These are phyloP conservation scores for Drosophila sordidula DNA, from an alignment of 2,888 invertebrate genomes.

Conservation along the genomic window DNA sequence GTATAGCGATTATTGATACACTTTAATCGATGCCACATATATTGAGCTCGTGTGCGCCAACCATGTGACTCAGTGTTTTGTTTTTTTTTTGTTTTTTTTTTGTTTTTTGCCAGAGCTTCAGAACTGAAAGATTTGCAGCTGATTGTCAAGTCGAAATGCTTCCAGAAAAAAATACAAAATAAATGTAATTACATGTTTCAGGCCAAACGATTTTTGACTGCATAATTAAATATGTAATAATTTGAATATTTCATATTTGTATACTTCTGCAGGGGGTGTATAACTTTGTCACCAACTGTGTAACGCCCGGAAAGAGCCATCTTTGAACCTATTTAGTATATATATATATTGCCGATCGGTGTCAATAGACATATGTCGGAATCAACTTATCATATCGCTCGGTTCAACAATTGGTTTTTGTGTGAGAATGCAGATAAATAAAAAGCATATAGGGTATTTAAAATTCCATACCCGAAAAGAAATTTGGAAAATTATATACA, in stretches of 20 bases:
- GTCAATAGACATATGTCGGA: too few species aligned
- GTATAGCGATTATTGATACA: conserved; percentile 32
- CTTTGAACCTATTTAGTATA: too few species aligned
- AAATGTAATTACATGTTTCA: too few species aligned
- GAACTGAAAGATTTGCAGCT: conserved; percentile 3
- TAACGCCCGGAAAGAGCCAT: too few species aligned
- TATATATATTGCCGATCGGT: too few species aligned
- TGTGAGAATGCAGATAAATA: neutral
- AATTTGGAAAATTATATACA: neutral
- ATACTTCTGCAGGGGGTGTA: too few species aligned
- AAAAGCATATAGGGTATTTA: too few species aligned
- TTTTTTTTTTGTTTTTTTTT: too few species aligned
- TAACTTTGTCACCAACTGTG: too few species aligned
- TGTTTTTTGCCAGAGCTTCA: neutral
- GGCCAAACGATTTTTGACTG: conserved; percentile 1
- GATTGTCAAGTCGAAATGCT: neutral
- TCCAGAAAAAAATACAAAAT: neutral
- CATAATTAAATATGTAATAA: conserved; percentile 6
- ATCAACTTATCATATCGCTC: neutral
- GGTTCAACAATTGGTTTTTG: neutral
- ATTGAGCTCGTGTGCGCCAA: conserved; percentile 58
- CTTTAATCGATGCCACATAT: conserved; percentile 53
- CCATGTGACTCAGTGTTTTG: conserved; percentile 60
- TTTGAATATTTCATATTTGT: neutral
- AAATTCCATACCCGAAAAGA: neutral